A percentile compares a stretch with the other conserved stretches of the same genome.
phyloP scores from a whole-genome alignment of 2,113 vertebrate species.

The Rhineura floridana region DNA sequence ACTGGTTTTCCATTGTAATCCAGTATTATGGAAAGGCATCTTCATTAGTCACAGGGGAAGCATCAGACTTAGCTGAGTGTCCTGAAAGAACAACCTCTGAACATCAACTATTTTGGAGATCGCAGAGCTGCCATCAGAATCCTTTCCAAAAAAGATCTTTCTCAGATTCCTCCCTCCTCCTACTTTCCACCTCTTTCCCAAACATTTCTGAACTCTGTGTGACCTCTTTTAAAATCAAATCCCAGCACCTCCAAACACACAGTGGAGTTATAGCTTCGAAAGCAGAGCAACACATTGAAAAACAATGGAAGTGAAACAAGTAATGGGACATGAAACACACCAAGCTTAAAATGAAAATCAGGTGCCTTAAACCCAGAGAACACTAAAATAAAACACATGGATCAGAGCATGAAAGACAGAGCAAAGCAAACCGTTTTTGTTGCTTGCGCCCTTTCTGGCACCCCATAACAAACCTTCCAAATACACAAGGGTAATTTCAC shows the following conservation, averaged over 20 bases:
- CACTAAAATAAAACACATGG: constrained; percentile 52
- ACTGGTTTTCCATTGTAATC: constrained; percentile 8
- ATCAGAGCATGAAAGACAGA: constrained; percentile 16
- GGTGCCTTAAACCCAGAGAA: constrained; percentile 59
- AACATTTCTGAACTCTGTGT: constrained; percentile 80
- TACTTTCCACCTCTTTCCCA: constrained; percentile 63
- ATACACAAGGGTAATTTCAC: constrained; percentile 55
- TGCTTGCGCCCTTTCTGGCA: background rate
- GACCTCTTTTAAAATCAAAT: constrained; percentile 75
- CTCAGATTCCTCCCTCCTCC: constrained; percentile 21
- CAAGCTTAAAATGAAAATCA: constrained; percentile 58
- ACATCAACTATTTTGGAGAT: constrained; percentile 26
- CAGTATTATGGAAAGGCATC: constrained; percentile 17
- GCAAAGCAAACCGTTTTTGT: constrained; percentile 3
- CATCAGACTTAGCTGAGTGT: background rate
- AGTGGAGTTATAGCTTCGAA: constrained; percentile 50
- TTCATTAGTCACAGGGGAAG: background rate
- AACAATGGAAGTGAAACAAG: constrained; percentile 44
- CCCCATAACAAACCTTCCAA: constrained; percentile 59
- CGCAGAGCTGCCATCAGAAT: constrained; percentile 47
- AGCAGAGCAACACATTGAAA: constrained; percentile 45
- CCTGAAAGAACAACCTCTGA: constrained; percentile 11
- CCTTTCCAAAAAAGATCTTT: constrained; percentile 40
- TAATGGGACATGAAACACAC: constrained; percentile 51
- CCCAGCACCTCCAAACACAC: constrained; percentile 66